phyloP scores from a whole-genome alignment of 2,113 vertebrate species.

The Orthonyx spaldingii region DNA sequence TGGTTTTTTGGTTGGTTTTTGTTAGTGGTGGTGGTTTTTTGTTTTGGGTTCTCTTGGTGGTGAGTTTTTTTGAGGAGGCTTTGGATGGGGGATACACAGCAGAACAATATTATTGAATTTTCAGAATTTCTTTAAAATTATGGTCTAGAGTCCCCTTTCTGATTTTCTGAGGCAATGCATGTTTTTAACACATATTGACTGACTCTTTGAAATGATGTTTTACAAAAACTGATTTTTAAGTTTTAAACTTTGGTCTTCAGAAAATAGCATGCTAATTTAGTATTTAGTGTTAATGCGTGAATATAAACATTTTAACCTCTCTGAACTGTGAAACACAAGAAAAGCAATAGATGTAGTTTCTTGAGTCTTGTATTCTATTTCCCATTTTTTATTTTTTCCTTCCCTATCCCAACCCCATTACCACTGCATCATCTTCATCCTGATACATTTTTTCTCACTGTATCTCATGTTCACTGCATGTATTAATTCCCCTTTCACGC shows the following conservation, averaged over 20 bases:
- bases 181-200: neutral
- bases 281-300: neutral
- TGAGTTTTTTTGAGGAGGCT: neutral
- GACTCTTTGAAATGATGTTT: neutral
- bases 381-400: neutral
- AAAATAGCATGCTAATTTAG: neutral
- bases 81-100: accelerated
- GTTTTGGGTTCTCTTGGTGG: neutral
- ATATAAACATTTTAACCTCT: neutral
- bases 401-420: neutral
- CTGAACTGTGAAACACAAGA: neutral
- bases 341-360: neutral
- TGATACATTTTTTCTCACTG: neutral
- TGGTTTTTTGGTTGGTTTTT: neutral
- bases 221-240: neutral
- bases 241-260: neutral
- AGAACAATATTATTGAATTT: neutral
- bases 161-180: neutral
- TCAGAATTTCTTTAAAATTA: neutral
- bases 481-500: neutral
- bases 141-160: neutral
- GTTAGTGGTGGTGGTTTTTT: neutral
- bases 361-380: neutral
- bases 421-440: neutral
- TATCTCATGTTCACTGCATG: neutral